A percentile compares a stretch with the other conserved stretches of the same genome.
phyloP scores from a whole-genome alignment of 2,888 invertebrate genomes.

The Bibio marci region DNA sequence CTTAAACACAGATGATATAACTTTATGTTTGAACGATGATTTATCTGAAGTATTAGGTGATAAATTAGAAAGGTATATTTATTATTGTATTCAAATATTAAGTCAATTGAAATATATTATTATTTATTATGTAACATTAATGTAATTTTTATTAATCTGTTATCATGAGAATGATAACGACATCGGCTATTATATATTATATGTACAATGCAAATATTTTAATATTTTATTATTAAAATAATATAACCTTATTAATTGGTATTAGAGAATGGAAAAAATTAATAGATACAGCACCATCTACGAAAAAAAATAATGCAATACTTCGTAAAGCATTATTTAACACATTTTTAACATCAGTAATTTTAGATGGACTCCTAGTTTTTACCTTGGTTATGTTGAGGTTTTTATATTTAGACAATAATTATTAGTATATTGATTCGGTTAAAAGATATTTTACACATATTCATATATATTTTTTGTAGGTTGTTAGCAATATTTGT shows the following conservation, averaged over 20 bases:
- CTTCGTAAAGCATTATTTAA: slow-evolving; percentile 45
- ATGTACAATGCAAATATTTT: not conserved
- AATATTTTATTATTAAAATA: too few relatives aligned
- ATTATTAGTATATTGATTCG: too few relatives aligned
- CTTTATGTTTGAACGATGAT: slow-evolving; percentile 44
- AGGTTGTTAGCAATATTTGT: too few relatives aligned
- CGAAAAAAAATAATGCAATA: slow-evolving; percentile 31
- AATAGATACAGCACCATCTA: slow-evolving; percentile 35
- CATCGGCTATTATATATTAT: not conserved
- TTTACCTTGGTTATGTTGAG: slow-evolving; percentile 27
- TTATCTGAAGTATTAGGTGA: slow-evolving; percentile 25
- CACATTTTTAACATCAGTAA: slow-evolving; percentile 50
- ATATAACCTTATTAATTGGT: too few relatives aligned
- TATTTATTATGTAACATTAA: too few relatives aligned
- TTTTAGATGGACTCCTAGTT: slow-evolving; percentile 43
- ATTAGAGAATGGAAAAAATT: slow-evolving; percentile 55
- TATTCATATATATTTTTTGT: too few relatives aligned
- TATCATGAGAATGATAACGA: too few relatives aligned
- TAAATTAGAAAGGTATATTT: slow-evolving; percentile 23
- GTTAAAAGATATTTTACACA: too few relatives aligned
- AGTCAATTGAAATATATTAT: too few relatives aligned
- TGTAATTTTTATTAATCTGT: too few relatives aligned
- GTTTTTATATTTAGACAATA: too few relatives aligned
- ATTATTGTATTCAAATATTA: too few relatives aligned
- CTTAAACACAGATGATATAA: slow-evolving; percentile 46